Conservation (phyloP, 2,113 vertebrate genomes). For the Excalfactoria chinensis region DNA sequence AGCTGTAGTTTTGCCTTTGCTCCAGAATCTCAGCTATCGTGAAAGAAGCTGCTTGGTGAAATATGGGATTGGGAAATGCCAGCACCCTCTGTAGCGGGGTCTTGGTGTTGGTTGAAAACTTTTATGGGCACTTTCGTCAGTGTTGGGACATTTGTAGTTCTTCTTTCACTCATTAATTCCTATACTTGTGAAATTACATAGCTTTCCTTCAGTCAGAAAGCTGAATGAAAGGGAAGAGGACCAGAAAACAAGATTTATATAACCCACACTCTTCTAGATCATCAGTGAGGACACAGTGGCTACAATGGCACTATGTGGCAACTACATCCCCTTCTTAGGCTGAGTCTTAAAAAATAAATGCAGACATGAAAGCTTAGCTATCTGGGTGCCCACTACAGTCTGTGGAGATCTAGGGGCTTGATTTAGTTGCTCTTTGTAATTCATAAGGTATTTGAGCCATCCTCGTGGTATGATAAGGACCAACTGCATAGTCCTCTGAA, state of each 20-base stretch:
- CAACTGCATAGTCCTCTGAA: constrained; percentile 9
- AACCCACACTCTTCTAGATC: not conserved
- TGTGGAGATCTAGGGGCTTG: not conserved
- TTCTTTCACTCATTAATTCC: not conserved
- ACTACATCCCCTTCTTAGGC: not conserved
- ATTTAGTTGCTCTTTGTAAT: constrained; percentile 52
- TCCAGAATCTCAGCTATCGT: not conserved
- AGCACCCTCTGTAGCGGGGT: not conserved
- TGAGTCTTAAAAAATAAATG: not conserved
- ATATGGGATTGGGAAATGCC: not conserved
- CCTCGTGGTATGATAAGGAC: not conserved
- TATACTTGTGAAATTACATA: not conserved
- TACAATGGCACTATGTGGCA: not conserved
- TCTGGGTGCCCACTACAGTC: not conserved
- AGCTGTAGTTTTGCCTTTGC: not conserved
- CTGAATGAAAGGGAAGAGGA: not conserved
- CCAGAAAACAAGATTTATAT: not conserved
- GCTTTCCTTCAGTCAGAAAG: not conserved
- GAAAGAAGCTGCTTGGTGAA: not conserved
- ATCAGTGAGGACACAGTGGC: not conserved
- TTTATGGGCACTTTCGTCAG: not conserved
- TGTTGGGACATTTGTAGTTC: not conserved
- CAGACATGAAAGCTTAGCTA: not conserved
- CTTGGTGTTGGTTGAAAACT: not conserved
- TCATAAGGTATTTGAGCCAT: constrained; percentile 30